Evolutionary conservation across 2,113 vertebrate species (phyloP), one percentile per base, ranked within the genome.

Genomic region (Sturnira hondurensis): DNA sequence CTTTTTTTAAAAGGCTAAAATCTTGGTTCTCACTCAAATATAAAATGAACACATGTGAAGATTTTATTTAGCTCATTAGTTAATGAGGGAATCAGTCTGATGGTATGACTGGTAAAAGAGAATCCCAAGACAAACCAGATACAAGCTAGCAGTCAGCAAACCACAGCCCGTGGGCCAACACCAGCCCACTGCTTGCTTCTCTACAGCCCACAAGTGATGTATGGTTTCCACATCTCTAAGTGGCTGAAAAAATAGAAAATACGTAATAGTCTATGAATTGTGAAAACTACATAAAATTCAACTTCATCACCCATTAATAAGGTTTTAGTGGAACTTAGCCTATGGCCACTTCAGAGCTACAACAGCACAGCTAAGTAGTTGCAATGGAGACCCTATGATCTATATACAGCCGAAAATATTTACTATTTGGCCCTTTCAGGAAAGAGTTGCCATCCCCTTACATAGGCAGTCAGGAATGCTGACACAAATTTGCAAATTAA

Each of bases 211-310:
- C 5, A 76, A 43, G 56, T 54, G 13, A 71, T 2, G n/a, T 4
- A 26, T 80, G 14, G 3, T 73, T 73, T 68, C 74, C n/a, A 24
- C 20, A 38, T 70, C 70, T 89, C 73, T 41, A n/a, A 85, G 38
- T 77, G 4, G 3, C 24, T 86, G 12, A 9, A 52, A 76, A 70
- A 78, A 8, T 65, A 19, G 22, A 65, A 84, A 76, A 41, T 50
- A 71, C 26, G 41, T n/a, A 45, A 16, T 31, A 78, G 73, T 86
- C 90, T 86, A 26, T 86, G 86, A 65, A 4, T 9, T 28, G 6
- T 85, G 50, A 71, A 94, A 80, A 88, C 70, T 17, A 47, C 67
- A 38, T 86, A 65, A 85, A 96, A 70, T 71, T 94, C 74, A 38
- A 89, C 36, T 71, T 89, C 17, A 74, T 43, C 26, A 19, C 13